Evolutionary conservation across 2,888 invertebrate genomes (phyloP).

Genomic region (Ennomos fuscantarius): DNA sequence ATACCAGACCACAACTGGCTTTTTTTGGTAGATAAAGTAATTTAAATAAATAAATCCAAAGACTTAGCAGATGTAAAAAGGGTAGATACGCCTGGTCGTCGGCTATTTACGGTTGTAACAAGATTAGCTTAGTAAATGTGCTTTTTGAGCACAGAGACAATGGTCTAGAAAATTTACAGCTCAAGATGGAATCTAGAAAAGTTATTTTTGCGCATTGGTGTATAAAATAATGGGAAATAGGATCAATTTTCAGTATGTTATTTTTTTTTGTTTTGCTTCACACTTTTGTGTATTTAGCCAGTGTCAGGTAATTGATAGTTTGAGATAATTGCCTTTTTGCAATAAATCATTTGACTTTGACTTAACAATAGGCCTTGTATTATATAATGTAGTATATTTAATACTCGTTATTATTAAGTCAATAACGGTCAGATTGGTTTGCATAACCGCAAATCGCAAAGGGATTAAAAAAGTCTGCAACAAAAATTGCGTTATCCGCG

Average conservation of each 20-base stretch:
- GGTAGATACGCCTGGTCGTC: not conserved
- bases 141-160: constrained; percentile 1
- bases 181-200: constrained; percentile 1
- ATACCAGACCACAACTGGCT: too few relatives aligned
- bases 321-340: too few relatives aligned
- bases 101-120: constrained; percentile 4
- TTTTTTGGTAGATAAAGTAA: not conserved
- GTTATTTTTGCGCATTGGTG: not conserved
- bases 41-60: constrained; percentile 6
- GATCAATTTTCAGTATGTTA: too few relatives aligned
- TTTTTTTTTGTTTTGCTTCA: too few relatives aligned
- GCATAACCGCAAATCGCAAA: not conserved
- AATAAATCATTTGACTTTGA: too few relatives aligned
- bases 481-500: constrained; percentile 12
- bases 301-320: too few relatives aligned
- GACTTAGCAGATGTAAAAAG: constrained; percentile 10
- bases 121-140: constrained; percentile 5
- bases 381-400: too few relatives aligned
- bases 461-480: not conserved
- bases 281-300: too few relatives aligned
- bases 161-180: constrained; percentile 8
- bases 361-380: too few relatives aligned
- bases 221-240: not conserved
- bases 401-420: too few relatives aligned
- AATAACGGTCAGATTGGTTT: not conserved